Evolutionary conservation across 2,888 invertebrate species (phyloP).

Genomic region (Helleia helle): DNA sequence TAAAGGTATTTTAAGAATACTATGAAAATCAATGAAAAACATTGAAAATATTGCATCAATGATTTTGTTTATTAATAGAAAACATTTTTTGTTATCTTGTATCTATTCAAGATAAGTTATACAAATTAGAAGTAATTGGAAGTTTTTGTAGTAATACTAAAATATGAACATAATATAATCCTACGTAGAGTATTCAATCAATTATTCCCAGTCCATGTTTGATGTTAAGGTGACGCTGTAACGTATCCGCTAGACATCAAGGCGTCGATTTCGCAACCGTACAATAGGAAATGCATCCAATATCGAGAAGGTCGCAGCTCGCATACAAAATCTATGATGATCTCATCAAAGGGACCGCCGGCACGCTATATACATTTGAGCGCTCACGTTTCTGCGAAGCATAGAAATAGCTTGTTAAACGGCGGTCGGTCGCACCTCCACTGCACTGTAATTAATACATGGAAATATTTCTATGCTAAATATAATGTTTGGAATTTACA

Average conservation of each 20-base stretch:
- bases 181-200: neutral
- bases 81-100: too few species aligned
- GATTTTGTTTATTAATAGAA: too few species aligned
- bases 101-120: too few species aligned
- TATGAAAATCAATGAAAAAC: too few species aligned
- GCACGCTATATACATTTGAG: conserved; percentile 69
- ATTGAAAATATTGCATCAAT: too few species aligned
- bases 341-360: conserved; percentile 73
- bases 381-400: conserved; percentile 75
- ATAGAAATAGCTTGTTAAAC: conserved; percentile 62
- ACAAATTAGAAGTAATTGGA: too few species aligned
- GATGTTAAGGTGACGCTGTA: conserved; percentile 4
- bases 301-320: conserved; percentile 59
- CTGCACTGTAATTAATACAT: conserved; percentile 20
- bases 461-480: neutral
- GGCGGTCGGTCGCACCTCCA: conserved; percentile 17
- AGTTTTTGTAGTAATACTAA: too few species aligned
- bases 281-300: conserved; percentile 67
- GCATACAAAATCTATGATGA: conserved; percentile 70
- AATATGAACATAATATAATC: neutral
- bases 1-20: too few species aligned
- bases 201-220: conserved; percentile 1
- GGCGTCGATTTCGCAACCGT: conserved; percentile 58
- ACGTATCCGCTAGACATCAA: conserved; percentile 49
- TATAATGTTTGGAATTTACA: too few species aligned